phyloP scores from a whole-genome alignment of 2,888 invertebrate genomes.

The Trachelus troglodyta region DNA sequence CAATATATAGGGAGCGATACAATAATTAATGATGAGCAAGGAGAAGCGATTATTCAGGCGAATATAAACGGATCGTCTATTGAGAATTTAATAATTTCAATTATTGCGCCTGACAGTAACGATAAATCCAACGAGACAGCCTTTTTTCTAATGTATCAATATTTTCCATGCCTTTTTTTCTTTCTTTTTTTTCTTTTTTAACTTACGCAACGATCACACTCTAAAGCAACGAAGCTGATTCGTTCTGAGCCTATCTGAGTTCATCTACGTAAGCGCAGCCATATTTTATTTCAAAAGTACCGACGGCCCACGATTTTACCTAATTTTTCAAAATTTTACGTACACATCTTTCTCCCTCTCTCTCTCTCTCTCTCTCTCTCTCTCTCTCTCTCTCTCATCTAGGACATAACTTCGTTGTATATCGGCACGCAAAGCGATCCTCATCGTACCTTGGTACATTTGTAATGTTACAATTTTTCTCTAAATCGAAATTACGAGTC shows the following conservation, averaged over 20 bases:
- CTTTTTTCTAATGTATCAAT: background rate
- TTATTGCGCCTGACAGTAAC: too few relatives aligned
- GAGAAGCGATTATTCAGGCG: too few relatives aligned
- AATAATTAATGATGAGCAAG: too few relatives aligned
- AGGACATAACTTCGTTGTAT: background rate
- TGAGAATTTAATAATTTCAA: too few relatives aligned
- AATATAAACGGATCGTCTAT: too few relatives aligned
- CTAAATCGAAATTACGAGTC: background rate
- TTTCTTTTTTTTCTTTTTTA: too few relatives aligned
- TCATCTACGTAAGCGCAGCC: conserved; percentile 15
- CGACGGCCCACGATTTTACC: conserved; percentile 14
- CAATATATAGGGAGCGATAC: too few relatives aligned
- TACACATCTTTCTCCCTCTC: background rate
- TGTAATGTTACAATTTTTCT: background rate
- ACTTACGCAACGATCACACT: conserved; percentile 20
- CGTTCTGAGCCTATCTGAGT: conserved; percentile 12
- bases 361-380: too few relatives aligned
- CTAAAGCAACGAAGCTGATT: conserved; percentile 16
- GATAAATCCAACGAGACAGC: background rate
- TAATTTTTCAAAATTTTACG: background rate
- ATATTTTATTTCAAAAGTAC: conserved; percentile 14
- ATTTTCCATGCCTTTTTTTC: too few relatives aligned
- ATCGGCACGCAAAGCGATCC: background rate
- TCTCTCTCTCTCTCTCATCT: too few relatives aligned
- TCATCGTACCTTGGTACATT: background rate